Conservation (phyloP, 2,113 vertebrate genomes). For the Alaudala cheleensis region DNA sequence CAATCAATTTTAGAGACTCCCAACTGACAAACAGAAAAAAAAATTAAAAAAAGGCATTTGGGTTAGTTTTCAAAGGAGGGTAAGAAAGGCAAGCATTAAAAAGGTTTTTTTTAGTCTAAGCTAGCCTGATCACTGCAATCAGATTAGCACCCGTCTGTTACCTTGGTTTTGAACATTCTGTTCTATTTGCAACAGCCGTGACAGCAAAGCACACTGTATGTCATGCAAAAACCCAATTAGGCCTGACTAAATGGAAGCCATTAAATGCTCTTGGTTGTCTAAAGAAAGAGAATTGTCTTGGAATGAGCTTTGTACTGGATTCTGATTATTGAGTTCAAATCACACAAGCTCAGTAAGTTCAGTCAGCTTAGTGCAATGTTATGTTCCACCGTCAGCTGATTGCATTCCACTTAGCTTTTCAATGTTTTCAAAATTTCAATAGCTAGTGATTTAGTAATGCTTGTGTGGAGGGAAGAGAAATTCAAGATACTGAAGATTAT, state of each 20-base stretch:
- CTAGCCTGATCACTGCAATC: constrained; percentile 53
- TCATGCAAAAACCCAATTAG: constrained; percentile 60
- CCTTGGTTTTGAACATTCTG: constrained; percentile 61
- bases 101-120: constrained; percentile 29
- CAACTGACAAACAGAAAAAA: background rate
- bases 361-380: constrained; percentile 12
- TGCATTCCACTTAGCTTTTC: constrained; percentile 16
- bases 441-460: background rate
- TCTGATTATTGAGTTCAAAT: constrained; percentile 28
- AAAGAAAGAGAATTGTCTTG: constrained; percentile 21
- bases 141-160: constrained; percentile 54
- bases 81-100: constrained; percentile 53
- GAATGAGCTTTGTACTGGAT: constrained; percentile 38
- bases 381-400: background rate
- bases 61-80: constrained; percentile 12
- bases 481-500: background rate
- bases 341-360: background rate
- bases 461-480: background rate
- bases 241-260: constrained; percentile 23
- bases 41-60: background rate
- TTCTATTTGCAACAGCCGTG: constrained; percentile 65
- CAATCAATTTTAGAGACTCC: background rate
- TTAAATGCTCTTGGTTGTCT: constrained; percentile 27
- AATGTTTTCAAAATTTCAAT: constrained; percentile 24
- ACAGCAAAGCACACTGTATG: constrained; percentile 10